Evolutionary conservation across 2,113 vertebrate genomes (phyloP).

Genomic region (Plecotus auritus): DNA sequence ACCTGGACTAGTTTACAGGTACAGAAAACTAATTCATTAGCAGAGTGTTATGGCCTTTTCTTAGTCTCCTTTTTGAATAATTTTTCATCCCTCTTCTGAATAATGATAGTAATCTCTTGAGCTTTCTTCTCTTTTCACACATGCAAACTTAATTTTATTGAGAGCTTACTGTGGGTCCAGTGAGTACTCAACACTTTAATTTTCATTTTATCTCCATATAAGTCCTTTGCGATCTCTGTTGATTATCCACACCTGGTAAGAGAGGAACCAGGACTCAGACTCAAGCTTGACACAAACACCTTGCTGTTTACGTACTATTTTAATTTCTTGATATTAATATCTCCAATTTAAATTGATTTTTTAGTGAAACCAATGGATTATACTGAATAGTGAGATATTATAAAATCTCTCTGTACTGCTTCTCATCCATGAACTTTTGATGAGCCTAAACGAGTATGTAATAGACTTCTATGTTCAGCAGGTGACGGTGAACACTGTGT

Average conservation of each 20-base stretch:
- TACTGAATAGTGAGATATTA: neutral
- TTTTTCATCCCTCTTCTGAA: neutral
- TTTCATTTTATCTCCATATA: neutral
- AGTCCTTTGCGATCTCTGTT: neutral
- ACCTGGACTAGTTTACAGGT: neutral
- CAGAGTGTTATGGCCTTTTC: neutral
- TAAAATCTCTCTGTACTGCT: neutral
- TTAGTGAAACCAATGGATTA: neutral
- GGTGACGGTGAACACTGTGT: neutral
- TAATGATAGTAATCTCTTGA: neutral
- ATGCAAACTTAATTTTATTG: neutral
- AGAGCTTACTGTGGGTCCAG: neutral
- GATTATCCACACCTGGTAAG: neutral
- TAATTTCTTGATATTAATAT: neutral
- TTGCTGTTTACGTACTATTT: neutral
- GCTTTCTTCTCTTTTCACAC: neutral
- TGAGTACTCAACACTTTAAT: neutral
- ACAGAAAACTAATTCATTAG: neutral
- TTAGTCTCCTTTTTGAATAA: neutral
- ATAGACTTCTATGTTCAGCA: neutral
- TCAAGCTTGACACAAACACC: neutral
- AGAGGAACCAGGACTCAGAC: neutral
- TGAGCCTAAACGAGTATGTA: neutral
- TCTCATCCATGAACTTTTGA: neutral
- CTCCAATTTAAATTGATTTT: slow-evolving; percentile 6